These are phyloP conservation scores for Microctonus brassicae DNA, from an alignment of 2,888 invertebrate species.

Conservation along the genomic window DNA sequence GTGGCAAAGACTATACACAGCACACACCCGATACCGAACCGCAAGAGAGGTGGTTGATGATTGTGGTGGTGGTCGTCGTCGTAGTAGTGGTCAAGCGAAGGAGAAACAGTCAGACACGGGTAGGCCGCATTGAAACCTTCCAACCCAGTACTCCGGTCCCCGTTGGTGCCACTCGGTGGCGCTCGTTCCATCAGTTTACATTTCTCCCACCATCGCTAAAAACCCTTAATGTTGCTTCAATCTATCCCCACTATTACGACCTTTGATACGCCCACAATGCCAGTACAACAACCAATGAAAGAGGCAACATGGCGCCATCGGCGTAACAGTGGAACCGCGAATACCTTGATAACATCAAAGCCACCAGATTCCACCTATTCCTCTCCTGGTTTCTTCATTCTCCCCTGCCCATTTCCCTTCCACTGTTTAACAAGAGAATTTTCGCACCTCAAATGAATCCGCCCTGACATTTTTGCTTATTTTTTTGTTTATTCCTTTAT, in stretches of 20 bases:
- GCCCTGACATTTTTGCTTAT: not conserved
- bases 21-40: conserved; percentile 18
- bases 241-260: conserved; percentile 31
- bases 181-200: conserved; percentile 20
- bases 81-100: not conserved
- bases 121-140: conserved; percentile 25
- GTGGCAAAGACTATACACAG: conserved; percentile 17
- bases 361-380: conserved; percentile 54
- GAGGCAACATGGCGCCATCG: conserved; percentile 63
- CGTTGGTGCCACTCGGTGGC: conserved; percentile 45
- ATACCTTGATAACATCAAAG: conserved; percentile 52
- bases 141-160: conserved; percentile 45
- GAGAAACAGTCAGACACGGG: not conserved
- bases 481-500: not conserved
- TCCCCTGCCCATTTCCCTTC: conserved; percentile 17
- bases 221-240: conserved; percentile 19
- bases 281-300: conserved; percentile 55
- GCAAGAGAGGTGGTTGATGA: conserved; percentile 4
- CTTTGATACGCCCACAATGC: conserved; percentile 53
- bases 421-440: not conserved
- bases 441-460: not conserved
- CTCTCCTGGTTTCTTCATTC: conserved; percentile 35
- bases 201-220: conserved; percentile 24
- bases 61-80: conserved; percentile 37
- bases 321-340: conserved; percentile 46